Evolutionary conservation across 2,113 vertebrate species (phyloP).

Genomic region (Melanostigma gelatinosum): DNA sequence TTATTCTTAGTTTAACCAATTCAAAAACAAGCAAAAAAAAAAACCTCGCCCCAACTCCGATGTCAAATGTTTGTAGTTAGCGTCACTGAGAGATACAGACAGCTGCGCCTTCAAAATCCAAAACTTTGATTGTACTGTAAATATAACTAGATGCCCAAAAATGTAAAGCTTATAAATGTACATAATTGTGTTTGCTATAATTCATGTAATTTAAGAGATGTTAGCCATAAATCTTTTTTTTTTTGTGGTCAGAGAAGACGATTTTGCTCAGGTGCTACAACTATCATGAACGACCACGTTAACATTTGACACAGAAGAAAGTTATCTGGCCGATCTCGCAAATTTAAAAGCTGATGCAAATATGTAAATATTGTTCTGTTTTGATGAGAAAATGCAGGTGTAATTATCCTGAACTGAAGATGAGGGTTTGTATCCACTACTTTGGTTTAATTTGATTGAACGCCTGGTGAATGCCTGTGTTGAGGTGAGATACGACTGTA

Average conservation of each 20-base stretch:
- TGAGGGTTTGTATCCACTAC: conserved; percentile 57
- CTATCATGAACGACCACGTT: conserved; percentile 29
- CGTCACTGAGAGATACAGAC: conserved; percentile 26
- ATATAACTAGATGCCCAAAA: conserved; percentile 65
- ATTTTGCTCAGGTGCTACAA: conserved; percentile 70
- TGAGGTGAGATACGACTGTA: conserved; percentile 7
- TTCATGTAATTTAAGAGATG: conserved; percentile 68
- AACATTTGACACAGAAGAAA: conserved; percentile 22
- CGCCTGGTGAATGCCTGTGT: conserved; percentile 24
- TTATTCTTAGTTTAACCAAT: conserved; percentile 10
- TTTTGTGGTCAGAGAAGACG: conserved; percentile 14
- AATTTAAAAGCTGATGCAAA: conserved; percentile 53
- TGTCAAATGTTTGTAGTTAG: conserved; percentile 25
- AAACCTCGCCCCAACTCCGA: background rate
- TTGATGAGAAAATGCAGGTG: conserved; percentile 54
- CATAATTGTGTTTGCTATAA: conserved; percentile 66
- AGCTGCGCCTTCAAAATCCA: conserved; percentile 29
- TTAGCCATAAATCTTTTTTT: conserved; percentile 17
- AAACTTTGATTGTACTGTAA: conserved; percentile 78
- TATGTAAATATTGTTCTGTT: conserved; percentile 76
- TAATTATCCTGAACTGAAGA: conserved; percentile 51
- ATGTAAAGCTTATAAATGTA: conserved; percentile 76
- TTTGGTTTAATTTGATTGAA: conserved; percentile 41
- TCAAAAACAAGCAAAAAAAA: background rate
- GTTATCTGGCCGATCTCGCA: conserved; percentile 17